Conservation (phyloP, 1,140 invertebrate species). For the Drosophila sturtevanti region DNA sequence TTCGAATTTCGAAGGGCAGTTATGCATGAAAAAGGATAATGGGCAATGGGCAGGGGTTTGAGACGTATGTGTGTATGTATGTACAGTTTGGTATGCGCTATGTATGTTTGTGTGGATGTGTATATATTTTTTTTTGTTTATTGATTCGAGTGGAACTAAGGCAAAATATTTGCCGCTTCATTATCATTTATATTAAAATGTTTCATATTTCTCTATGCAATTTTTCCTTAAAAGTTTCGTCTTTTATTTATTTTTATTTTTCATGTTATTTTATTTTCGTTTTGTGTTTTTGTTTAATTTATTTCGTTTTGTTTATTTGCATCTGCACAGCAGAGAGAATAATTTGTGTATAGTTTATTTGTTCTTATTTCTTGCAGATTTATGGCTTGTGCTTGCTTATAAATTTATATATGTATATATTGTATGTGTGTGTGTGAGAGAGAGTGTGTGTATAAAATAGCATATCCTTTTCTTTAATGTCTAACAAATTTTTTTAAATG, state of each 20-base stretch:
- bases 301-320: slow-evolving; percentile 66
- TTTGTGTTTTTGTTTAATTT: slow-evolving; percentile 6
- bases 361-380: slow-evolving; percentile 3
- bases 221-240: slow-evolving; percentile 44
- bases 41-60: not conserved
- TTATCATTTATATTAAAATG: not conserved
- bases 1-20: no score
- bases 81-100: not conserved
- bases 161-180: not conserved
- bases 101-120: slow-evolving; percentile 7
- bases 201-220: not conserved
- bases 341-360: slow-evolving; percentile 30
- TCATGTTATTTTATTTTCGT: slow-evolving; percentile 5
- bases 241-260: slow-evolving; percentile 1
- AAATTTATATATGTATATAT: slow-evolving; percentile 25
- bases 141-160: not conserved
- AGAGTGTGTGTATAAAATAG: slow-evolving; percentile 63
- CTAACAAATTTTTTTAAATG: slow-evolving; percentile 74
- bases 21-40: not conserved
- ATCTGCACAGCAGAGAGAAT: slow-evolving; percentile 76
- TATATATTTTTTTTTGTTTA: slow-evolving; percentile 14
- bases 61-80: not conserved
- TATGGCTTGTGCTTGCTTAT: slow-evolving; percentile 44
- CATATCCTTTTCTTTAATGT: slow-evolving; percentile 58
- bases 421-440: slow-evolving; percentile 36